phyloP scores from a whole-genome alignment of 2,888 invertebrate species.

The Palloptera scutellata region DNA sequence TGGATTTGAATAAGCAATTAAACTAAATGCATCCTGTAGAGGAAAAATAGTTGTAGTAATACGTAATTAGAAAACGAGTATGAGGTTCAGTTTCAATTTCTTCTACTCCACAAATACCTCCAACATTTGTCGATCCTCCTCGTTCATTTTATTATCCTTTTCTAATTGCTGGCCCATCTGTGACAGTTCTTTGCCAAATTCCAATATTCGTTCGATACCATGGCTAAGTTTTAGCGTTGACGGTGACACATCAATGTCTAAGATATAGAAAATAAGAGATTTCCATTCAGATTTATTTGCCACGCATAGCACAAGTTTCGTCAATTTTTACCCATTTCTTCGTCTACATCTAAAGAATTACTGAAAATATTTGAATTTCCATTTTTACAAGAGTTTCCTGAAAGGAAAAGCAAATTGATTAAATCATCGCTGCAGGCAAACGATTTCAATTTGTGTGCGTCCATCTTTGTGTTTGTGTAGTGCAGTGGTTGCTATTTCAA shows the following conservation, averaged over 20 bases:
- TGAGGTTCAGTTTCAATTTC: not conserved
- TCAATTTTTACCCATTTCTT: conserved; percentile 72
- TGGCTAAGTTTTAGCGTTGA: conserved; percentile 61
- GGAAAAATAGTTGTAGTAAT: conserved; percentile 9
- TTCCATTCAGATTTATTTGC: conserved; percentile 4
- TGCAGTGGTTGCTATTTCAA: no score
- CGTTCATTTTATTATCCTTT: conserved; percentile 81
- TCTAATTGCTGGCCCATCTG: conserved; percentile 87
- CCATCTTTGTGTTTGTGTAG: no score
- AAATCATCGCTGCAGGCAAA: no score
- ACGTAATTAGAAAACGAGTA: not conserved
- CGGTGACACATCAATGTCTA: conserved; percentile 62
- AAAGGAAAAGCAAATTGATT: conserved; percentile 17
- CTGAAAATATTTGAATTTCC: conserved; percentile 59
- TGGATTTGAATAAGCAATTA: conserved; percentile 96
- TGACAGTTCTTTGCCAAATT: conserved; percentile 93
- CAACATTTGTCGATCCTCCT: conserved; percentile 86
- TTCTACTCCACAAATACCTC: conserved; percentile 69
- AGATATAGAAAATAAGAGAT: not conserved
- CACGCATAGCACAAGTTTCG: not conserved
- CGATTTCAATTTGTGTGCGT: no score
- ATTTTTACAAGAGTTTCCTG: conserved; percentile 62
- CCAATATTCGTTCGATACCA: conserved; percentile 91
- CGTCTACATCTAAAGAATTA: conserved; percentile 74
- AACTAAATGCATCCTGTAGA: conserved; percentile 92